phyloP scores from a whole-genome alignment of 2,888 invertebrate genomes.

The Lycocerus yunnanus region DNA sequence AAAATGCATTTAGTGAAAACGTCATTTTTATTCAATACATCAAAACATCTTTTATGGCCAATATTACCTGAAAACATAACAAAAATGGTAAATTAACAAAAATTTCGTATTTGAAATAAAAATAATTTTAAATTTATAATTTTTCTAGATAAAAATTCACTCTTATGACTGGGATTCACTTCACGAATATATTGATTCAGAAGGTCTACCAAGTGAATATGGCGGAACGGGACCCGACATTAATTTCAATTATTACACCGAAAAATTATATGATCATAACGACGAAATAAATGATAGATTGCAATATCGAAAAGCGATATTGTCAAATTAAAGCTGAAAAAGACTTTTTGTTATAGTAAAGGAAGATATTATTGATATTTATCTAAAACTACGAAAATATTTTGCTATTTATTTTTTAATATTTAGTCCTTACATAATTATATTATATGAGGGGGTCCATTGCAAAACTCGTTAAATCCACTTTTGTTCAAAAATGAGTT shows the following conservation, averaged over 20 bases:
- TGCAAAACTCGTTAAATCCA: no score
- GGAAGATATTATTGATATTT: no score
- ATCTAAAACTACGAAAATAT: no score
- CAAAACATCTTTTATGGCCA: conserved; percentile 47
- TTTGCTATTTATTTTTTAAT: no score
- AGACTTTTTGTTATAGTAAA: no score
- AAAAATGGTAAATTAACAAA: conserved; percentile 27
- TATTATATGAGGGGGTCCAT: no score
- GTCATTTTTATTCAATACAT: conserved; percentile 40
- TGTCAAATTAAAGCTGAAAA: background rate
- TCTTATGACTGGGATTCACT: background rate
- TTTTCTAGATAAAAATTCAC: background rate
- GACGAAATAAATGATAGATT: conserved; percentile 40
- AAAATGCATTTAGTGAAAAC: conserved; percentile 48
- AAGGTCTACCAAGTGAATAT: conserved; percentile 59
- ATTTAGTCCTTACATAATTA: no score
- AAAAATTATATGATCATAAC: conserved; percentile 37
- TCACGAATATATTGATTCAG: background rate
- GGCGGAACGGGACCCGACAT: conserved; percentile 58
- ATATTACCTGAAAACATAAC: conserved; percentile 44
- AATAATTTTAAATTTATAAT: background rate
- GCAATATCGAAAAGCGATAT: conserved; percentile 19
- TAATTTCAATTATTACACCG: conserved; percentile 36
- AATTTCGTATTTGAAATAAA: background rate
- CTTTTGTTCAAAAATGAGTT: no score